Evolutionary conservation across 2,888 invertebrate species (phyloP), one percentile per base, ranked within the genome.

Genomic region (Scotopteryx bipunctaria): DNA sequence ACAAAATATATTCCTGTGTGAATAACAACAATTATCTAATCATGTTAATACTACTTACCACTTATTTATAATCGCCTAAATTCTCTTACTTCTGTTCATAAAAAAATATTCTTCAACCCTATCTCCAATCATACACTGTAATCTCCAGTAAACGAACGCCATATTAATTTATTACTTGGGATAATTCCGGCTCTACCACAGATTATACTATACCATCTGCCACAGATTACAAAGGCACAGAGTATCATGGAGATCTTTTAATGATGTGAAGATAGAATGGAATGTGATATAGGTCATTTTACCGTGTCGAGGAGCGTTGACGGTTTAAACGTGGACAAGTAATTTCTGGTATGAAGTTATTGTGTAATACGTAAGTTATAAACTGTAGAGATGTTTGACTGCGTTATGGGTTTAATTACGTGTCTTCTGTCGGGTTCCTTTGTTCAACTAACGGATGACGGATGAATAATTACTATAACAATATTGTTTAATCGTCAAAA

Each of bases 161-260:
- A 62, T 67, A 64, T 67, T 63, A 69, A 61, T 63, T 63, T 66
- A 67, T 63, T 53, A 49, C 54, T 6, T 31, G 45, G 48, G 36
- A 47, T 48, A 16, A 47, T 52, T 32, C 44, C 40, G 36, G 21
- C 48, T 36, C 29, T n/a, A 9, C 19, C 40, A 40, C 47, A 41
- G 47, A 38, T 32, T 25, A 38, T 43, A n/a, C n/a, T n/a, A 32
- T 37, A 49, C 41, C 51, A 57, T 42, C 33, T 50, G 11, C 31
- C 43, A 46, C 38, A 50, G 50, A 47, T 42, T 40, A 50, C 21
- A 43, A 38, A 42, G 27, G 23, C 23, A 6, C 23, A 43, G 19
- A 37, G 41, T 43, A 31, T 38, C 41, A 42, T 37, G 17, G 44
- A 47, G 51, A 43, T 48, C 52, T n/a, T 53, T 55, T 57, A 55